Evolutionary conservation across 2,113 vertebrate genomes (phyloP), one percentile per base, ranked within the genome.

Genomic region (Progne subis): DNA sequence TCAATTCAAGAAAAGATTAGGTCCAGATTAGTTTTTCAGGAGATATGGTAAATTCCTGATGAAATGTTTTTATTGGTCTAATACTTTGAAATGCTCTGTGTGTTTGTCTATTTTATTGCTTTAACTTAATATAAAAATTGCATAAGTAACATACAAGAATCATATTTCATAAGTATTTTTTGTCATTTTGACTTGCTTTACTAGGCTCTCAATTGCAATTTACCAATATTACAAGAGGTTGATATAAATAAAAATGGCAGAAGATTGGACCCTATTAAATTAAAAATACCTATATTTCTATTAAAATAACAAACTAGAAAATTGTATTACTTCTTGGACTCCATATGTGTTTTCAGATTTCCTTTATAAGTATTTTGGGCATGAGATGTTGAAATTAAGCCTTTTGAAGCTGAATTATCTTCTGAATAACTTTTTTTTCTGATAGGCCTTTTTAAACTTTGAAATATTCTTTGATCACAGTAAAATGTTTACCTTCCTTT

Each of bases 401-500:
- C 53, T 93, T 94, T 72, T 88, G 49, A 90, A 91, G 57, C 28
- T 89, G 43, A 92, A 88, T 84, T 63, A 10, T 82, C 68, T 63
- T 91, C 53, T 88, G 44, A 88, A 60, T 67, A 65, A 70, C 31
- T 93, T 92, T 90, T 37, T 86, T 80, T 90, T 84, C 80, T 82
- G 46, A 85, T 87, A 79, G 14, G 39, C 37, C 5, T 76, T 79
- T 82, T 83, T 57, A n/a, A 65, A 67, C 82, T 94, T 88, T 87
- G 68, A 55, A 31, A 7, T 69, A 6, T 88, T 77, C 32, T 60
- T 92, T 57, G 43, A 41, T 55, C 95, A 64, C 8, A 47, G 34
- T 44, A 55, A 75, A 77, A 44, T 77, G 76, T 89, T 96, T 67
- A 39, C 61, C 32, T 94, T 95, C 65, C 64, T 97, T 94, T 96